Evolutionary conservation across 92 coral and sea anemone species (phyloP), one percentile per base, ranked within the genome.

Genomic region (Porites rus): DNA sequence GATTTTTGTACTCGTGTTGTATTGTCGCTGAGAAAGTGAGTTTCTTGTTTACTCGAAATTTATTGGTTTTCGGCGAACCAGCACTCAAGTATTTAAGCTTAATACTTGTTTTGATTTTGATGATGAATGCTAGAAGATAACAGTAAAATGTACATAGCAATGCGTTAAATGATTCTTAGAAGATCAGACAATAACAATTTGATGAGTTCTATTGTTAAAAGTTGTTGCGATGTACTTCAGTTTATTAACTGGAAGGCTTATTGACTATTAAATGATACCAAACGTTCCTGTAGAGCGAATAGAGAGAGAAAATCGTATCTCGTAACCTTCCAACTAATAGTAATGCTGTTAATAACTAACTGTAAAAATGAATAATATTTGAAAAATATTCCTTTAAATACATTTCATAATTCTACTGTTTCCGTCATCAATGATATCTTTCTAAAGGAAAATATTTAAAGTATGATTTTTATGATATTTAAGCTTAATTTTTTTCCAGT

Each of bases 21-120:
- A 38, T 38, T 38, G 46, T 38, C 46, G 46, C 46, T 38, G 65
- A 53, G 12, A 14, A 53, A 54, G 66, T 0, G 69, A 65, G 22
- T 58, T 58, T 58, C 6, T 10, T 76, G 82, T 78, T 64, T 78
- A 78, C 82, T 43, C 60, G 10, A n/a, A 62, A 61, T 14, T 21
- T 75, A 38, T 56, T 4, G 65, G 17, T 52, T 17, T 51, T 25
- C 52, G 43, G 54, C 65, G 79, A 75, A 67, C 6, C 0, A 22
- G 14, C 72, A 24, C 43, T 67, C 17, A 14, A 67, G 25, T 67
- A 10, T 18, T 62, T 19, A 24, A 3, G 7, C 13, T 53, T 52
- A 38, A 38, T 38, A 38, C 46, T 38, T 38, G 46, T 38, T 19
- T 8, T 19, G 53, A 13, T 53, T 17, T 51, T 72, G 16, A 8